Base-by-base conservation (phyloP, 1,140 invertebrate genomes). In the Watersipora subatra region DNA sequence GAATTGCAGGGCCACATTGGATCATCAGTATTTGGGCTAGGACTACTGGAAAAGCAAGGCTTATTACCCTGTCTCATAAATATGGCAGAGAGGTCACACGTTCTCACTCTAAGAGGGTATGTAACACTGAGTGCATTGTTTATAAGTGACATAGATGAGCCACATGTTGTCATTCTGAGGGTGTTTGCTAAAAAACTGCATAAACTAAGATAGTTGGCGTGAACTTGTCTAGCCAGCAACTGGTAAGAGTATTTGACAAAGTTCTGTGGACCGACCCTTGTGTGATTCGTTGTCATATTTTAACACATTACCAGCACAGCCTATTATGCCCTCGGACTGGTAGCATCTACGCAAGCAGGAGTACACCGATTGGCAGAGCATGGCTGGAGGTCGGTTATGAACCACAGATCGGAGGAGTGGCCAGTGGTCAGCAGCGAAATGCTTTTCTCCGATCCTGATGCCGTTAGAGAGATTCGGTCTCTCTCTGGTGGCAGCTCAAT, bases 321-420 rank as follows among this genome's bases (percentile, higher is more conserved):
- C 1, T 90, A 92, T 78, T 93, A 92, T 77, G 85, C 87, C 2
- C 81, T 97, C 2, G 88, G 91, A 62, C 81, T 96, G 0, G 83
- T 96, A 24, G 87, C 88, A 0, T 89, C 88, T 26, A 94, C 90
- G 0, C 84, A 85, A 66, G 83, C 86, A 66, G 93, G 93, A 1
- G 88, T 88, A 2, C 87, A 92, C 74, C 73, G 85, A 57, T 78
- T 96, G 0, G 81, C 84, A 17, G 83, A 87, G 71, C 80, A 86
- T 73, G 88, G 90, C 69, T 96, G 92, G 92, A 83, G 90, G 27
- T 87, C 89, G 70, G 87, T 92, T 1, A 83, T 89, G 66, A 69
- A 71, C 46, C 72, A 88, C 68, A 83, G 90, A 26, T 86, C 89
- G 67, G 89, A 92, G 63, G 84, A 85, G 28, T 93, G 91, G 87